Conservation (phyloP, 2,797 vertebrate genomes). For the Leptatherina wallacei region DNA sequence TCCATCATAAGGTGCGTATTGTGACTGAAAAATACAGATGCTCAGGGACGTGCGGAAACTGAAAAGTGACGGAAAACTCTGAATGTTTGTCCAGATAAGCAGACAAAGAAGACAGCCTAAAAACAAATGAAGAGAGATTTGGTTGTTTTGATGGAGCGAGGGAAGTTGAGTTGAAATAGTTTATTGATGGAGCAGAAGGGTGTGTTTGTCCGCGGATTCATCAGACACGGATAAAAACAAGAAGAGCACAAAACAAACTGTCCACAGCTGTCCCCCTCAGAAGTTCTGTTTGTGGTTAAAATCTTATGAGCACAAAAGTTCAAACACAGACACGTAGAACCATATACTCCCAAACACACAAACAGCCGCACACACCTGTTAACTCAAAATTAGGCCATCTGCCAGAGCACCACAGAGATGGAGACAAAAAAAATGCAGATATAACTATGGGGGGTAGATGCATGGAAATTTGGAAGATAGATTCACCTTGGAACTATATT, state of each 20-base stretch:
- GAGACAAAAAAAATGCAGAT: not conserved
- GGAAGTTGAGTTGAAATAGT: slow-evolving; percentile 22
- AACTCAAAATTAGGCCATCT: slow-evolving; percentile 65
- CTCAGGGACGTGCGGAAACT: slow-evolving; percentile 1
- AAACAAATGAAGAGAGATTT: slow-evolving; percentile 22
- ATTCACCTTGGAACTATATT: slow-evolving; percentile 46
- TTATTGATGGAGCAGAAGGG: slow-evolving; percentile 41
- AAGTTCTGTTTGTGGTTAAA: slow-evolving; percentile 38
- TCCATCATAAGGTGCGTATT: slow-evolving; percentile 58
- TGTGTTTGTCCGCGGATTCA: slow-evolving; percentile 21
- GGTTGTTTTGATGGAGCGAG: slow-evolving; percentile 13
- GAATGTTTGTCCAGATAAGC: slow-evolving; percentile 13
- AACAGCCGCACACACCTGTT: slow-evolving; percentile 33
- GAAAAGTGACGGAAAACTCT: slow-evolving; percentile 22
- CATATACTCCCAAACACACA: slow-evolving; percentile 1
- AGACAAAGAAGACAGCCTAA: slow-evolving; percentile 19
- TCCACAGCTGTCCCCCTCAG: slow-evolving; percentile 50
- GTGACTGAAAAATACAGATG: slow-evolving; percentile 33
- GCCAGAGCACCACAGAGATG: slow-evolving; percentile 30
- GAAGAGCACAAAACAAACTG: slow-evolving; percentile 32
- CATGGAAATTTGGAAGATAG: slow-evolving; percentile 50
- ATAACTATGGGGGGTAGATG: slow-evolving; percentile 25
- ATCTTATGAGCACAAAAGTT: not conserved
- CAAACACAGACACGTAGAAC: slow-evolving; percentile 21
- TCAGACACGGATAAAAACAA: slow-evolving; percentile 5